These are phyloP conservation scores for Mionectes macconnelli DNA, from an alignment of 2,113 vertebrate species.

Conservation along the genomic window DNA sequence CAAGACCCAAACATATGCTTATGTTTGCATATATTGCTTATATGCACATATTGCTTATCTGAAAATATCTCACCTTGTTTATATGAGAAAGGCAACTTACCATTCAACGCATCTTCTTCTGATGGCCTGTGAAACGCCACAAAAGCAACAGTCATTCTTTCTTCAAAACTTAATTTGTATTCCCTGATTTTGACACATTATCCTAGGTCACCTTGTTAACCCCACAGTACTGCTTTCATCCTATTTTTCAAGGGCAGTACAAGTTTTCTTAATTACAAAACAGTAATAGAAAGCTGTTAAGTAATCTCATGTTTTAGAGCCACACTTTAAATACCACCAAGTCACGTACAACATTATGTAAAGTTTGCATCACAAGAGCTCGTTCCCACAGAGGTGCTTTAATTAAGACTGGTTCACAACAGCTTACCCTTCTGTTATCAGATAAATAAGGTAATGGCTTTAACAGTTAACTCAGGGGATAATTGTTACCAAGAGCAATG, in stretches of 20 bases:
- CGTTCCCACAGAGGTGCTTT: constrained; percentile 42
- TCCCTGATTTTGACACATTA: not conserved
- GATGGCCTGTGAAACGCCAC: constrained; percentile 67
- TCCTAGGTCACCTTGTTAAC: constrained; percentile 29
- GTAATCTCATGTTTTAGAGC: not conserved
- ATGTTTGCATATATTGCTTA: no score
- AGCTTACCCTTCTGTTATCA: constrained; percentile 46
- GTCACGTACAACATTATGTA: constrained; percentile 23
- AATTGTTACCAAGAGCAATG: constrained; percentile 17
- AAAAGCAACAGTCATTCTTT: constrained; percentile 25
- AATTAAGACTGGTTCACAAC: constrained; percentile 55
- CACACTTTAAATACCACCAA: constrained; percentile 20
- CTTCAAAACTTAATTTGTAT: not conserved
- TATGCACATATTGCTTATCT: not conserved
- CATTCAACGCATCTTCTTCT: constrained; percentile 79
- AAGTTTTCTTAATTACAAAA: constrained; percentile 31
- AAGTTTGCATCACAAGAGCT: constrained; percentile 41
- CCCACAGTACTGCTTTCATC: not conserved
- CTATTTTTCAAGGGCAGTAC: constrained; percentile 20
- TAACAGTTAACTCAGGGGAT: constrained; percentile 19
- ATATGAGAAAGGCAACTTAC: constrained; percentile 61
- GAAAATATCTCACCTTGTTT: not conserved
- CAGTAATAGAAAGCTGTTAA: not conserved
- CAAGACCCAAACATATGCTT: not conserved
- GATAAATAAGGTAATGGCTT: constrained; percentile 38